phyloP scores from a whole-genome alignment of 2,888 invertebrate species.

The Drosophila suboccidentalis region DNA sequence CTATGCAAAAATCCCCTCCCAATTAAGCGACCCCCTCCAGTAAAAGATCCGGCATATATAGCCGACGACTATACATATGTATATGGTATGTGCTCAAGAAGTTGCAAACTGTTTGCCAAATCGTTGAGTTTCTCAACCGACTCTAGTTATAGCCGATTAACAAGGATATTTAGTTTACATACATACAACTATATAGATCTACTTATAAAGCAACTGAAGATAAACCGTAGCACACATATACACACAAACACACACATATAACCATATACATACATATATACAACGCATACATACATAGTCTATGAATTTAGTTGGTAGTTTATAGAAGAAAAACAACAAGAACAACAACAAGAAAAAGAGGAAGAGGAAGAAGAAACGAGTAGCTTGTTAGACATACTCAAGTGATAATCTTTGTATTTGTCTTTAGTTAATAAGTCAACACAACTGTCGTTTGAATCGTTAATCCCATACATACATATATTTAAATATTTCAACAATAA shows the following conservation, averaged over 20 bases:
- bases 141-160: slow-evolving; percentile 71
- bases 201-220: slow-evolving; percentile 20
- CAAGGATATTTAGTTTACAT: slow-evolving; percentile 28
- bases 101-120: slow-evolving; percentile 77
- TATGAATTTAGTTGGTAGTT: slow-evolving; percentile 66
- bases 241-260: slow-evolving; percentile 31
- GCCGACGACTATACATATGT: slow-evolving; percentile 7
- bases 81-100: slow-evolving; percentile 17
- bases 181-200: slow-evolving; percentile 2
- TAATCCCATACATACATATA: slow-evolving; percentile 58
- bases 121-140: slow-evolving; percentile 72
- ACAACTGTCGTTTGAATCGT: slow-evolving; percentile 71
- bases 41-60: slow-evolving; percentile 34
- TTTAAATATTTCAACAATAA: slow-evolving; percentile 62
- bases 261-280: slow-evolving; percentile 23
- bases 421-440: slow-evolving; percentile 70
- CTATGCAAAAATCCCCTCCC: slow-evolving; percentile 32
- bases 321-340: slow-evolving; percentile 33
- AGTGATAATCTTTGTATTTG: slow-evolving; percentile 80
- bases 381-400: slow-evolving; percentile 80
- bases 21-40: slow-evolving; percentile 3
- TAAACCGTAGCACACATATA: slow-evolving; percentile 29
- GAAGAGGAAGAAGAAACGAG: slow-evolving; percentile 46
- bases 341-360: slow-evolving; percentile 20
- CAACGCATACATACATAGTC: slow-evolving; percentile 37